Percentiles rank a stretch among this genome's conserved stretches.
Evolutionary conservation across 2,113 vertebrate genomes (phyloP).

Genomic region (Donacobius atricapilla): DNA sequence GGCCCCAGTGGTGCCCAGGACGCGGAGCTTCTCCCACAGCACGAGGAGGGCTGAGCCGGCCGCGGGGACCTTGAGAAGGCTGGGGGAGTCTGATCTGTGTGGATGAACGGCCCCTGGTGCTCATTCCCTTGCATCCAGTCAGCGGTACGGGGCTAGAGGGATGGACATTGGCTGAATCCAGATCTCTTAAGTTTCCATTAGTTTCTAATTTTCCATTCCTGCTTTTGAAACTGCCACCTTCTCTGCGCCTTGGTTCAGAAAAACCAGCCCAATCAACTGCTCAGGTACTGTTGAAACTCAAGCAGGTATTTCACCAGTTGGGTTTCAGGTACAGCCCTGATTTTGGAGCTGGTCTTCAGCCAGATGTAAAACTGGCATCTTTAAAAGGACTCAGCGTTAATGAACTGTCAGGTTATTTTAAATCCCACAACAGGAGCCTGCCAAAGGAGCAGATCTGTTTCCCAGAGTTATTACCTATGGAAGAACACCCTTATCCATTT

Average conservation of each 20-base stretch:
- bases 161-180: fast-evolving
- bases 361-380: neutral
- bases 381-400: neutral
- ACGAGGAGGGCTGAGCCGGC: no score
- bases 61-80: neutral
- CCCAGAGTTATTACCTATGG: no score
- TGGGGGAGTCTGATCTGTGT: neutral
- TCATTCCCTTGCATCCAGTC: fast-evolving
- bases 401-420: neutral
- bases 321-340: neutral
- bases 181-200: neutral
- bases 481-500: fast-evolving
- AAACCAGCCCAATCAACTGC: neutral
- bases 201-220: neutral
- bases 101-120: neutral
- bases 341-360: neutral
- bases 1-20: fast-evolving
- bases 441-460: fast-evolving
- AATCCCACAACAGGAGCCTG: neutral
- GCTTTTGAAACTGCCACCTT: neutral
- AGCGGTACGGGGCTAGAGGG: fast-evolving
- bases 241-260: neutral
- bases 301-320: neutral
- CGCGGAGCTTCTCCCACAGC: fast-evolving
- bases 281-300: neutral